These are phyloP conservation scores for Pseudorhombus dupliciocellatus DNA, from an alignment of 2,113 vertebrate species.

Conservation along the genomic window DNA sequence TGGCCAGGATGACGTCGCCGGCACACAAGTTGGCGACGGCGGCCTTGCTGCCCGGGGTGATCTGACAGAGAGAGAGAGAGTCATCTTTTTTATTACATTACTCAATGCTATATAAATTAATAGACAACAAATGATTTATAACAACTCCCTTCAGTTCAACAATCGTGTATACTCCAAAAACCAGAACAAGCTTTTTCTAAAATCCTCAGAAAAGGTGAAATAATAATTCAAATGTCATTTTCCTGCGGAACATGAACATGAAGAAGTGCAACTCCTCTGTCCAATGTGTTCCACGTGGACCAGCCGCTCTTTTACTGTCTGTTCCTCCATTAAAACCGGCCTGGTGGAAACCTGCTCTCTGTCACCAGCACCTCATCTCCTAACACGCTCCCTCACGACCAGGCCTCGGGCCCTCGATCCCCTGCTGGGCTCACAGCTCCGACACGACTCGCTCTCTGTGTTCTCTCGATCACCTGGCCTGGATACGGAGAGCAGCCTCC, in stretches of 20 bases:
- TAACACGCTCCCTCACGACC: not conserved
- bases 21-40: constrained; percentile 88
- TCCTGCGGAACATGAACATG: too few species aligned
- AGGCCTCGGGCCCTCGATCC: not conserved
- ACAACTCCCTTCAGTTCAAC: too few species aligned
- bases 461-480: constrained; percentile 27
- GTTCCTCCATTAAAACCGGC: not conserved
- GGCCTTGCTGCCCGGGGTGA: constrained; percentile 95
- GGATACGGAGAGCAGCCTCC: constrained; percentile 16
- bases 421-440: not conserved
- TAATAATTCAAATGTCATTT: too few species aligned
- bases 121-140: too few species aligned
- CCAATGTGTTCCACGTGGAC: too few species aligned
- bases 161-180: too few species aligned
- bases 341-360: constrained; percentile 41
- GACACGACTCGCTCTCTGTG: not conserved
- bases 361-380: constrained; percentile 51
- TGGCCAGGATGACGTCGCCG: constrained; percentile 93
- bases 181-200: too few species aligned
- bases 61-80: constrained; percentile 73
- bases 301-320: not conserved
- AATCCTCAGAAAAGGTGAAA: too few species aligned
- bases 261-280: too few species aligned
- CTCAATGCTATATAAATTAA: too few species aligned
- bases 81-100: too few species aligned